Evolutionary conservation across 2,797 vertebrate species (phyloP).

Genomic region (Lophotriccus pileatus): DNA sequence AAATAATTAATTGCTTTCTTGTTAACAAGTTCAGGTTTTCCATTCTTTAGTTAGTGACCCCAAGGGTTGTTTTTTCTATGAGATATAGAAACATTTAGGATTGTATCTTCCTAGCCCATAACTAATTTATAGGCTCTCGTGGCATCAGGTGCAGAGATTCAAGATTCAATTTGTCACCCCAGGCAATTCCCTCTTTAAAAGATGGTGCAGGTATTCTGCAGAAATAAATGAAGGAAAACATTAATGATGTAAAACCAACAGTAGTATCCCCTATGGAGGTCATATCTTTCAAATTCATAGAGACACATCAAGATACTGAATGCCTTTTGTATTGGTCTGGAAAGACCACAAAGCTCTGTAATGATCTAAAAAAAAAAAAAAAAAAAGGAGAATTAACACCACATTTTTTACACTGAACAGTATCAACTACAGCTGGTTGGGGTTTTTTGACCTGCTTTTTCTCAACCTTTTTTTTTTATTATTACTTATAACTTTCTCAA

Average conservation of each 20-base stretch:
- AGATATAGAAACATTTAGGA: slow-evolving; percentile 62
- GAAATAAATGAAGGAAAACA: slow-evolving; percentile 56
- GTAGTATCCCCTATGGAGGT: slow-evolving; percentile 20
- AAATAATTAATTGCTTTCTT: slow-evolving; percentile 73
- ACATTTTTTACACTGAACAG: not conserved
- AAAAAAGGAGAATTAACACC: not conserved
- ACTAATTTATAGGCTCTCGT: slow-evolving; percentile 73
- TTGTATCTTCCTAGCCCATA: slow-evolving; percentile 64
- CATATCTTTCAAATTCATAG: slow-evolving; percentile 45
- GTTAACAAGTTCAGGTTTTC: slow-evolving; percentile 62
- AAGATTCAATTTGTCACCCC: slow-evolving; percentile 67
- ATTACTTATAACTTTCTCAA: not conserved
- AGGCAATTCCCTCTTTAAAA: slow-evolving; percentile 63
- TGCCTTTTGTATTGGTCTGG: slow-evolving; percentile 22
- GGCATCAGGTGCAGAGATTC: slow-evolving; percentile 69
- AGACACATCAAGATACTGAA: slow-evolving; percentile 10
- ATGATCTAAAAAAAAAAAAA: slow-evolving; percentile 34
- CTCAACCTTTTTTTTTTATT: not conserved
- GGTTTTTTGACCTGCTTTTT: not conserved
- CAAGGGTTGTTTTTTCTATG: slow-evolving; percentile 31
- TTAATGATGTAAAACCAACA: slow-evolving; percentile 55
- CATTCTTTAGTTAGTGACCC: slow-evolving; percentile 51
- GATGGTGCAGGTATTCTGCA: slow-evolving; percentile 48
- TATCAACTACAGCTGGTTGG: not conserved
- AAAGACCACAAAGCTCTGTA: slow-evolving; percentile 41